phyloP scores from a whole-genome alignment of 2,888 invertebrate species.

The Drosophila merina region DNA sequence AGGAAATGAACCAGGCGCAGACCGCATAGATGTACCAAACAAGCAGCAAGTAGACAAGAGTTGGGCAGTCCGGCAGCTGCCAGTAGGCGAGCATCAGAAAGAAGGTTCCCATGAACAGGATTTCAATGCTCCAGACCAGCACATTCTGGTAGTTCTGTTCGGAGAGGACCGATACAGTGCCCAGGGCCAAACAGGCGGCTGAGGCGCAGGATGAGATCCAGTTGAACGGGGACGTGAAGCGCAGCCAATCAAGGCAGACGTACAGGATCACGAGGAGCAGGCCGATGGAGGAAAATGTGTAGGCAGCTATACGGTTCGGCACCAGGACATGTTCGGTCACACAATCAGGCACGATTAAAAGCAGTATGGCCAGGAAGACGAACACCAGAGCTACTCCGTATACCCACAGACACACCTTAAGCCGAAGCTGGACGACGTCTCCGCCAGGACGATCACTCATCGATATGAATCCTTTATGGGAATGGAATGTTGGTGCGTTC shows the following conservation, averaged over 20 bases:
- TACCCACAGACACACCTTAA: constrained; percentile 37
- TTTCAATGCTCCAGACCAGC: constrained; percentile 31
- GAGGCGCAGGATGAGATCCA: constrained; percentile 48
- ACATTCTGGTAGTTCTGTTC: neutral
- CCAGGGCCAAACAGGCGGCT: constrained; percentile 41
- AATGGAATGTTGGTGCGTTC: neutral
- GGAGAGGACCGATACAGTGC: constrained; percentile 28
- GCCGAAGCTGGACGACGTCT: constrained; percentile 1
- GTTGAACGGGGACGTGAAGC: constrained; percentile 45
- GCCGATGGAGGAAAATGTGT: constrained; percentile 15
- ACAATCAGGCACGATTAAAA: constrained; percentile 16
- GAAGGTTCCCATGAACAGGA: constrained; percentile 36
- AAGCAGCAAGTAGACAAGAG: constrained; percentile 11
- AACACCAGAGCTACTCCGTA: constrained; percentile 40
- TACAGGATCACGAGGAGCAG: constrained; percentile 40
- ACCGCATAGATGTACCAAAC: constrained; percentile 1
- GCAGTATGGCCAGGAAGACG: constrained; percentile 10
- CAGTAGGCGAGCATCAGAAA: constrained; percentile 40
- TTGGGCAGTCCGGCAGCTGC: constrained; percentile 20
- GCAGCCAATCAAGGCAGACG: constrained; percentile 32
- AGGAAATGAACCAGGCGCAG: neutral
- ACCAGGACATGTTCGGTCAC: neutral
- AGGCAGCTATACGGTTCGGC: neutral
- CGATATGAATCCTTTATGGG: constrained; percentile 31
- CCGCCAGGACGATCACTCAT: constrained; percentile 45